Evolutionary conservation across 2,888 invertebrate species (phyloP).

Genomic region (Synanthedon tipuliformis): DNA sequence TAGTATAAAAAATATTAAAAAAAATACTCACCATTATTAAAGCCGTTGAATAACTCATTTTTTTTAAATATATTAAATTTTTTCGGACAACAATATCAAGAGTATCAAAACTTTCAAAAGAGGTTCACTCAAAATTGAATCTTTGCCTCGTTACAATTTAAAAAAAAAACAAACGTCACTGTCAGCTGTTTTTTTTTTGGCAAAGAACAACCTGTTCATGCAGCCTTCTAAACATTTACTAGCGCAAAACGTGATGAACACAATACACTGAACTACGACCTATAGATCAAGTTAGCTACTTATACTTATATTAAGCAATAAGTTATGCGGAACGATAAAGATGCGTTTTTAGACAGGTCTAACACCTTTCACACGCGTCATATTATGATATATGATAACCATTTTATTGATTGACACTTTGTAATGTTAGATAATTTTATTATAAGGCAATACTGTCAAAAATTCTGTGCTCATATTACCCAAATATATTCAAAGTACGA

Average conservation of each 20-base stretch:
- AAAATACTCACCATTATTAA: not conserved
- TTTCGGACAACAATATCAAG: not conserved
- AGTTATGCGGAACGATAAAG: not conserved
- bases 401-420: too few species aligned
- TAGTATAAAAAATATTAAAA: not conserved
- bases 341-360: not conserved
- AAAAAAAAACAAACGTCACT: not conserved
- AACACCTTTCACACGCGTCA: not conserved
- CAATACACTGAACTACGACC: not conserved
- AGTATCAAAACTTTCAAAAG: not conserved
- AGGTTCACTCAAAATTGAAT: not conserved
- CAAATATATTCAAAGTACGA: too few species aligned
- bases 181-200: not conserved
- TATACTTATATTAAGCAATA: not conserved
- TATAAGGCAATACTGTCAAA: too few species aligned
- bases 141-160: not conserved
- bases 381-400: not conserved
- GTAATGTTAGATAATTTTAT: too few species aligned
- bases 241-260: not conserved
- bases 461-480: too few species aligned
- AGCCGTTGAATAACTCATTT: not conserved
- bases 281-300: not conserved
- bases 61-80: not conserved
- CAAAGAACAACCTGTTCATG: not conserved
- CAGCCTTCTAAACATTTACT: not conserved